phyloP scores from a whole-genome alignment of 2,888 invertebrate genomes.

The Digitonthophagus gazella region DNA sequence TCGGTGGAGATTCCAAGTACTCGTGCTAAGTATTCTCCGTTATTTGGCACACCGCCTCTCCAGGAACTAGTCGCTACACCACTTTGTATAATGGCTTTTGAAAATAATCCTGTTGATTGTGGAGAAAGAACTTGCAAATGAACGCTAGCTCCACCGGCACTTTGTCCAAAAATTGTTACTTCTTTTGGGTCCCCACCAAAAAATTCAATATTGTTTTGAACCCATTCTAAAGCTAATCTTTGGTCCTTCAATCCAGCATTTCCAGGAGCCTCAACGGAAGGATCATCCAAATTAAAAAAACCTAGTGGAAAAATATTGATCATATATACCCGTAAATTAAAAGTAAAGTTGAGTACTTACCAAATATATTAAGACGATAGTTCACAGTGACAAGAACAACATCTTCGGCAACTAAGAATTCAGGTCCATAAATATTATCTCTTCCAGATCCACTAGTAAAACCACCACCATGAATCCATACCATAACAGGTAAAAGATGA shows the following conservation, averaged over 20 bases:
- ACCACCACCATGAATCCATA: slow-evolving; percentile 51
- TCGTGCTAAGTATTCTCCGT: slow-evolving; percentile 28
- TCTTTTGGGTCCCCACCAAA: slow-evolving; percentile 20
- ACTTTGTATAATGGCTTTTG: slow-evolving; percentile 25
- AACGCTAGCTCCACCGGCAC: slow-evolving; percentile 18
- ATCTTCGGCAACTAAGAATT: slow-evolving; percentile 46
- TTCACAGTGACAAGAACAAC: slow-evolving; percentile 47
- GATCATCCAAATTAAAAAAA: slow-evolving; percentile 15
- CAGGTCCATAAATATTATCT: slow-evolving; percentile 43
- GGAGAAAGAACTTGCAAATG: slow-evolving; percentile 19
- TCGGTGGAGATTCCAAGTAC: slow-evolving; percentile 22
- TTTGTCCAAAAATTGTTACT: slow-evolving; percentile 21
- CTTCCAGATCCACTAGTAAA: slow-evolving; percentile 45
- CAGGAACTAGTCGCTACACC: slow-evolving; percentile 20
- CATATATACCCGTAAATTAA: background rate
- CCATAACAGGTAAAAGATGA: slow-evolving; percentile 42
- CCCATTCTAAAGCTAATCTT: slow-evolving; percentile 19
- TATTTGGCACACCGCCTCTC: slow-evolving; percentile 20
- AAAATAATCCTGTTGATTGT: slow-evolving; percentile 18
- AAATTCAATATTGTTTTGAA: slow-evolving; percentile 18
- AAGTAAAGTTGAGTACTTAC: slow-evolving; percentile 2
- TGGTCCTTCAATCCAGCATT: slow-evolving; percentile 22
- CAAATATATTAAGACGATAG: slow-evolving; percentile 37
- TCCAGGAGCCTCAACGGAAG: slow-evolving; percentile 10
- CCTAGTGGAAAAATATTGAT: slow-evolving; percentile 1